These are phyloP conservation scores for Polydrusus tereticollis DNA, from an alignment of 2,888 invertebrate species.

Conservation along the genomic window DNA sequence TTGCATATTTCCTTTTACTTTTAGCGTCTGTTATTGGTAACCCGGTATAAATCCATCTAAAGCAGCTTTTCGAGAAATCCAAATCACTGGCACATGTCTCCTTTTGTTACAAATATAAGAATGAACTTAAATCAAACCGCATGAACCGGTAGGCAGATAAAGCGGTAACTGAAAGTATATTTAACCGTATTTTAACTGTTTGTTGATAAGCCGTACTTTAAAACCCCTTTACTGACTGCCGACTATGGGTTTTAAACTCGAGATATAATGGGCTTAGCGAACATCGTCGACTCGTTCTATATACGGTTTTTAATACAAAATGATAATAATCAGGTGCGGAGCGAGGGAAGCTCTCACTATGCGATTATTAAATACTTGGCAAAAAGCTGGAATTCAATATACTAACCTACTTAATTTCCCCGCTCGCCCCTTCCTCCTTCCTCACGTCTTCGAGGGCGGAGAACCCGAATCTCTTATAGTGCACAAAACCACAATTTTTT, in stretches of 20 bases:
- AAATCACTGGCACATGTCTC: constrained; percentile 17
- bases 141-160: neutral
- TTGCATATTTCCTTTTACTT: too few relatives aligned
- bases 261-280: constrained; percentile 1
- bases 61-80: neutral
- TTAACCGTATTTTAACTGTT: constrained; percentile 39
- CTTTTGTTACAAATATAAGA: constrained; percentile 11
- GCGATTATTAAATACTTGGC: too few relatives aligned
- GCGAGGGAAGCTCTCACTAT: too few relatives aligned
- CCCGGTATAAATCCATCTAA: neutral
- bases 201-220: constrained; percentile 40
- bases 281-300: neutral
- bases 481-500: too few relatives aligned
- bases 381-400: too few relatives aligned
- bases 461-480: too few relatives aligned
- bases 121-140: neutral
- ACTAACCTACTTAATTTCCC: too few relatives aligned
- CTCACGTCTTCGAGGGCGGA: too few relatives aligned
- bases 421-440: too few relatives aligned
- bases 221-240: constrained; percentile 40
- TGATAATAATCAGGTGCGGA: too few relatives aligned
- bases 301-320: neutral
- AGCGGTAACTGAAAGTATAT: constrained; percentile 15
- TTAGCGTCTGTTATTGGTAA: too few relatives aligned
- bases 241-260: constrained; percentile 49